Conservation (phyloP, 2,888 invertebrate genomes). For the Eilema griseolum region DNA sequence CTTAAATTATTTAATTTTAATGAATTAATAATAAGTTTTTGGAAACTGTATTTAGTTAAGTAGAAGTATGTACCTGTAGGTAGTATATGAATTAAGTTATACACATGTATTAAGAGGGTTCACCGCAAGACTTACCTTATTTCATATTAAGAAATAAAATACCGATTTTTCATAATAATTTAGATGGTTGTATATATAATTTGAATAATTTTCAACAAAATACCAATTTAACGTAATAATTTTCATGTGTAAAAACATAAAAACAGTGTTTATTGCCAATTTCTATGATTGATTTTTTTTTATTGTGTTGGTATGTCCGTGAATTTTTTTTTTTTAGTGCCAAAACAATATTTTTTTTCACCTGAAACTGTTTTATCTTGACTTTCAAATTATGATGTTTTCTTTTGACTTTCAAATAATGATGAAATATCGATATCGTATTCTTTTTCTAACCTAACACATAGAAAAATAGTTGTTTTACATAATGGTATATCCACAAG, state of each 20-base stretch:
- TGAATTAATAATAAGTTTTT: neutral
- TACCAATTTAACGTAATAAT: neutral
- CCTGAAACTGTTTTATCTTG: no score
- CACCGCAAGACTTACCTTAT: neutral
- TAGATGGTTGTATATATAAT: neutral
- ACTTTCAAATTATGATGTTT: no score
- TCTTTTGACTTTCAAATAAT: neutral
- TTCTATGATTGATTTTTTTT: no score
- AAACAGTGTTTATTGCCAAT: neutral
- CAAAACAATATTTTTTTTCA: no score
- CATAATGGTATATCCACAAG: neutral
- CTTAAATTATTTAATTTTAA: neutral
- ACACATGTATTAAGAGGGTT: constrained; percentile 3
- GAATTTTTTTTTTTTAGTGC: no score
- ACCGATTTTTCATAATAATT: constrained; percentile 1
- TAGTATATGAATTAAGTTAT: constrained; percentile 2
- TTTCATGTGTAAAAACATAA: neutral
- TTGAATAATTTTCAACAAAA: neutral
- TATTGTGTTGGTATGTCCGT: no score
- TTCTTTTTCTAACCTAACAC: constrained; percentile 1
- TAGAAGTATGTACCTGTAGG: neutral
- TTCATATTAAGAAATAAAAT: neutral
- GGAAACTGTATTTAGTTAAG: neutral
- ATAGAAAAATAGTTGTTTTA: constrained; percentile 18
- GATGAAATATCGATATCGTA: constrained; percentile 7